A percentile compares a stretch with the other conserved stretches of the same genome.
Conservation (phyloP, 2,113 vertebrate genomes). For the Gavia stellata region DNA sequence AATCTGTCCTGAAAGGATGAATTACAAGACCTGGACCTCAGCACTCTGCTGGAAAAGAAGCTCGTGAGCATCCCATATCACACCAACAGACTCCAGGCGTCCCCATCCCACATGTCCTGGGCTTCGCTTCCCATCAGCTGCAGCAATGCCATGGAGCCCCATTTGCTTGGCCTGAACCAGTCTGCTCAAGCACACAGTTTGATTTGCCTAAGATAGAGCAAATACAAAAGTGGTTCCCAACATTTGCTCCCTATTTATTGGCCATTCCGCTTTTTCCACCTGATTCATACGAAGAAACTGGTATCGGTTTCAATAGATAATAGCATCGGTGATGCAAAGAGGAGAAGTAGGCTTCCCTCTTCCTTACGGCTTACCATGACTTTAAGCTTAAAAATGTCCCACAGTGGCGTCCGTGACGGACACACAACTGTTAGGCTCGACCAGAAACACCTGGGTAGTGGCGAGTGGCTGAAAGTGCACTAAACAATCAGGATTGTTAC, state of each 20-base stretch:
- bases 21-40: background rate
- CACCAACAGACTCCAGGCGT: background rate
- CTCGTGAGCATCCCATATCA: background rate
- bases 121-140: background rate
- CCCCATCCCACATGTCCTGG: too few relatives aligned
- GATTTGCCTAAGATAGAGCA: background rate
- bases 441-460: background rate
- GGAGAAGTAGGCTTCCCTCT: background rate
- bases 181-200: background rate
- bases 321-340: background rate
- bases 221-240: background rate
- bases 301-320: background rate
- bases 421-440: background rate
- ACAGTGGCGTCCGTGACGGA: fast-evolving
- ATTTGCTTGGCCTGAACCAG: too few relatives aligned
- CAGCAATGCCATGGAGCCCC: background rate
- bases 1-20: background rate
- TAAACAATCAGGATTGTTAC: background rate
- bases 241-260: background rate
- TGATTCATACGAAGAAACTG: background rate
- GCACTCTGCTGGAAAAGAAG: background rate
- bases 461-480: background rate
- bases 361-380: background rate
- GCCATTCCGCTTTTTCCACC: background rate
- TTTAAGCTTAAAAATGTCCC: background rate